Percentiles rank a stretch among this genome's conserved stretches.
Conservation (phyloP, 2,113 vertebrate species). For the Eudyptes chrysolophus region DNA sequence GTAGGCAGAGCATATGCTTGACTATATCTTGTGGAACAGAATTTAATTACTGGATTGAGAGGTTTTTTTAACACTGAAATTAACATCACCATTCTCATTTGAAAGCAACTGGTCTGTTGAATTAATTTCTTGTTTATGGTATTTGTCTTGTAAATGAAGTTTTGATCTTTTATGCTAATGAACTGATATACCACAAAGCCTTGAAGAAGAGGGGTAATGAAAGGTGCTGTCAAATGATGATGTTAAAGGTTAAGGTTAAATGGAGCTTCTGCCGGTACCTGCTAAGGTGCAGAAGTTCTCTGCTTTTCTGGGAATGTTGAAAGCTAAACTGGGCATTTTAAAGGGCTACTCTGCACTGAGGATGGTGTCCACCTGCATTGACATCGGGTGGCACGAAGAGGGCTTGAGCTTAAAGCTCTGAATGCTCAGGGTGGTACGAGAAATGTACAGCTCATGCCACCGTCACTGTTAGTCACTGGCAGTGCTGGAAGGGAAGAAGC, state of each 20-base stretch:
- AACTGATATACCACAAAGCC: not conserved
- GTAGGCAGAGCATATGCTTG: slow-evolving; percentile 42
- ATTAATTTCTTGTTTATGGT: slow-evolving; percentile 36
- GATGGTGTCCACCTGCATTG: not conserved
- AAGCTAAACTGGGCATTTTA: not conserved
- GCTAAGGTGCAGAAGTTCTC: not conserved
- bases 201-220: not conserved
- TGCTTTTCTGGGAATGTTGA: not conserved
- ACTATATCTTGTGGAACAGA: not conserved
- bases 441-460: not conserved
- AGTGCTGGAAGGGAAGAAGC: not conserved
- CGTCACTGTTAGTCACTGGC: not conserved
- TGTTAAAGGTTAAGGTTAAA: not conserved
- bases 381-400: not conserved
- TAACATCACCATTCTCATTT: not conserved
- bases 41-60: slow-evolving; percentile 30
- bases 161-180: slow-evolving; percentile 11
- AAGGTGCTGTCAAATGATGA: not conserved
- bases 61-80: not conserved
- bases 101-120: not conserved
- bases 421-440: not conserved
- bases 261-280: not conserved
- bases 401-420: not conserved
- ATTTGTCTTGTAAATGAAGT: slow-evolving; percentile 34
- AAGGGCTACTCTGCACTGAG: not conserved